phyloP scores from a whole-genome alignment of 2,113 vertebrate genomes.

The Nettapus auritus region DNA sequence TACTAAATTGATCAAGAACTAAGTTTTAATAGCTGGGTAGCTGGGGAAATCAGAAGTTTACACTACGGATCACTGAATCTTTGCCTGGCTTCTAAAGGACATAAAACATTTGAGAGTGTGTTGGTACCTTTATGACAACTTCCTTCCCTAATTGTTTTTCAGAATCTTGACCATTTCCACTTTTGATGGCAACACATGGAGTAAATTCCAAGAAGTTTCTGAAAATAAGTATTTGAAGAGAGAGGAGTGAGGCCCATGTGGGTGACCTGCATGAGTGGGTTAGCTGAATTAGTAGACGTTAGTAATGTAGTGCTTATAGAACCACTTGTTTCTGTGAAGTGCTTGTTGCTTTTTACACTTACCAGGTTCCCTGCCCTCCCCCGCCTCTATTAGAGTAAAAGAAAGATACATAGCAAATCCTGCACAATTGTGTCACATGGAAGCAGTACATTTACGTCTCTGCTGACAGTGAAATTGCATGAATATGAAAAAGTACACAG shows the following conservation, averaged over 20 bases:
- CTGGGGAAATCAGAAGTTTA: conserved; percentile 13
- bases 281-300: background rate
- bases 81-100: background rate
- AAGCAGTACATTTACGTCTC: background rate
- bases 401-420: background rate
- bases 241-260: background rate
- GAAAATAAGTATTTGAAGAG: background rate
- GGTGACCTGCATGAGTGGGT: background rate
- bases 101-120: background rate
- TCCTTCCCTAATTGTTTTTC: background rate
- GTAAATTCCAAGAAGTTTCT: background rate
- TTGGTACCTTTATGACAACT: background rate
- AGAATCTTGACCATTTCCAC: background rate
- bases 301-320: background rate
- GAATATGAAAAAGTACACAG: background rate
- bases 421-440: background rate
- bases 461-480: background rate
- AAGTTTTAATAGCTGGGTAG: conserved; percentile 11
- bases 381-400: background rate
- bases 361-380: background rate
- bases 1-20: conserved; percentile 2
- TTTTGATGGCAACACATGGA: background rate
- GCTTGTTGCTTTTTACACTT: background rate
- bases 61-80: background rate
- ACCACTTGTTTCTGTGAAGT: background rate